Evolutionary conservation across 2,888 invertebrate genomes (phyloP), one percentile per base, ranked within the genome.

Genomic region (Corbicula japonica): DNA sequence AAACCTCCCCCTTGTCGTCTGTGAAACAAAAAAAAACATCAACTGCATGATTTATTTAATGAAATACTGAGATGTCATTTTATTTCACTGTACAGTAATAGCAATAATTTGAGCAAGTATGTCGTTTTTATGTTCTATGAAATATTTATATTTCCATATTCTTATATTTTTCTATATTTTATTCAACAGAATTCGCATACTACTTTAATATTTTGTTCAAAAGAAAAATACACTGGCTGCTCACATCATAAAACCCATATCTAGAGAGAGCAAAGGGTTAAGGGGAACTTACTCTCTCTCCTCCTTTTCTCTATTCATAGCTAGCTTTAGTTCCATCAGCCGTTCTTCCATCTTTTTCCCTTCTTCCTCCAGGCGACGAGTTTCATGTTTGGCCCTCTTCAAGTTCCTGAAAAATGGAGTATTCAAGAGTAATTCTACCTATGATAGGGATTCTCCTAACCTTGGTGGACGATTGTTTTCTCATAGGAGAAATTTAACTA

Each of bases 301-400:
- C 72, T 92, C 92, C 73, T 92, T 92, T 76, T 93, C 93, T 62
- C 88, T 88, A 46, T 85, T 91, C 91, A 93, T 92, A 30, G 92
- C 92, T 68, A 91, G 80, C 73, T 92, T 92, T 5, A 93, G 83
- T 63, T 93, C 92, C 61, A 84, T 85, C 23, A 93, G 86, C 35
- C 93, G 80, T 66, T 92, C 92, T 69, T 93, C 93, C 92, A 93
- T 92, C 73, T 91, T 90, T 41, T 87, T 87, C 28, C 89, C 92
- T 56, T 93, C 92, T 18, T 85, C 83, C 74, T 92, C 93, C 60
- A 93, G 80, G 38, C 88, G 86, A 66, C 87, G 87, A 4, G 92
- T 93, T 76, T 91, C 88, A 62, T 90, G 86, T 52, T 89, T 87
- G 2, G 90, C 89, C 82, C 87, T 82, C 66, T 85, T 87, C 58